Conservation (phyloP, 2,888 invertebrate genomes). For the Aromia moschata region DNA sequence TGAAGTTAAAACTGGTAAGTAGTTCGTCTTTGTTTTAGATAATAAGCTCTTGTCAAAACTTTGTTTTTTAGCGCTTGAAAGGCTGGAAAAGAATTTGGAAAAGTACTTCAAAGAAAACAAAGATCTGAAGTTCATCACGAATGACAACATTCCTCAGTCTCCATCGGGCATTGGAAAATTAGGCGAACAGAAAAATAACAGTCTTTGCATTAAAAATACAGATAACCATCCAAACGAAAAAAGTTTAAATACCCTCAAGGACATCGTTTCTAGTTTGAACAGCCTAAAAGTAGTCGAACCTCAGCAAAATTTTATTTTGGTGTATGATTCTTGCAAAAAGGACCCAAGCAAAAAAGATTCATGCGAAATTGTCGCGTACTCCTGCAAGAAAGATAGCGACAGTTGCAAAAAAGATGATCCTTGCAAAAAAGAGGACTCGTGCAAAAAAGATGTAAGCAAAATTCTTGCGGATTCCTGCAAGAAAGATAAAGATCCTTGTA, state of each 20-base stretch:
- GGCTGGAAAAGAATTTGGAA: conserved; percentile 38
- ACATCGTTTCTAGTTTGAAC: too few relatives aligned
- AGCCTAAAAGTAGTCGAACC: too few relatives aligned
- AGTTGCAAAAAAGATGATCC: conserved; percentile 27
- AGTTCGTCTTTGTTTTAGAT: too few relatives aligned
- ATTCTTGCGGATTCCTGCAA: neutral
- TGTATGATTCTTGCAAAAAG: too few relatives aligned
- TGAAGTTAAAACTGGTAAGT: conserved; percentile 42
- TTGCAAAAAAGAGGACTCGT: conserved; percentile 35
- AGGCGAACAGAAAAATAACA: neutral
- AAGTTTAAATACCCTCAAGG: too few relatives aligned
- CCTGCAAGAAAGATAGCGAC: too few relatives aligned
- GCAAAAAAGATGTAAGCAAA: conserved; percentile 25
- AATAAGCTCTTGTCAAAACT: neutral
- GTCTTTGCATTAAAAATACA: too few relatives aligned
- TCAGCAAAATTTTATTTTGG: too few relatives aligned
- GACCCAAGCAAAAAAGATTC: too few relatives aligned
- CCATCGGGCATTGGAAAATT: neutral
- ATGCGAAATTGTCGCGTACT: too few relatives aligned
- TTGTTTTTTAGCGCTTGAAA: conserved; percentile 39
- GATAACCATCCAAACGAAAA: too few relatives aligned
- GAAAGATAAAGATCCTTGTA: conserved; percentile 30
- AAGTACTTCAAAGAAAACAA: conserved; percentile 15
- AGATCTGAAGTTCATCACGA: neutral
- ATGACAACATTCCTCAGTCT: too few relatives aligned